Conservation (phyloP, 2,888 invertebrate species). For the Hypolimnas misippus region DNA sequence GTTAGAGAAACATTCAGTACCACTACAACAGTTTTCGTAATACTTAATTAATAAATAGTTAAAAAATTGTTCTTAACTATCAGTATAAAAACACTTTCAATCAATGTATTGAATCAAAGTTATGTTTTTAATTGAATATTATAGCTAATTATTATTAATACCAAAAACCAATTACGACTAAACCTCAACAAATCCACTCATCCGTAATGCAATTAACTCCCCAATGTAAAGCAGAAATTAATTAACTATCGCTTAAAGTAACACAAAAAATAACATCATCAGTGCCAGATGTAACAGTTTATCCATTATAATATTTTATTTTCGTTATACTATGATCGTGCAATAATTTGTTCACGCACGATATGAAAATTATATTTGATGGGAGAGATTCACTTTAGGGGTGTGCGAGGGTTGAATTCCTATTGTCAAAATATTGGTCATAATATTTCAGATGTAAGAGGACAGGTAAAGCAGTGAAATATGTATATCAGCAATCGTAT, state of each 20-base stretch:
- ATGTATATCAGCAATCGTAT: too few species aligned
- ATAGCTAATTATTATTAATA: constrained; percentile 40
- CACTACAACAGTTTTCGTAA: neutral
- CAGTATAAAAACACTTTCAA: neutral
- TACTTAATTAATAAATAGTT: neutral
- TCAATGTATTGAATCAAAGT: constrained; percentile 8
- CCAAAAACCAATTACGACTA: constrained; percentile 54
- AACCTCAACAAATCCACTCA: constrained; percentile 65
- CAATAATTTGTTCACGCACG: constrained; percentile 80
- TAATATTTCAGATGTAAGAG: constrained; percentile 65
- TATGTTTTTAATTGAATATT: constrained; percentile 30
- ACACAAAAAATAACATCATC: constrained; percentile 65
- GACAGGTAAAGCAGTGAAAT: constrained; percentile 59
- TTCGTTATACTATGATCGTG: constrained; percentile 74
- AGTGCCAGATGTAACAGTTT: constrained; percentile 67
- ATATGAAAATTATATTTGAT: constrained; percentile 79
- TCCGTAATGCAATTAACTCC: constrained; percentile 68
- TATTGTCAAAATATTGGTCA: constrained; percentile 71
- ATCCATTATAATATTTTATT: constrained; percentile 75
- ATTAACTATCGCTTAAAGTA: constrained; percentile 69
- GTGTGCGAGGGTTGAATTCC: constrained; percentile 62
- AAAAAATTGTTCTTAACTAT: too few species aligned
- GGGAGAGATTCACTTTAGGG: constrained; percentile 62
- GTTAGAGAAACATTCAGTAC: too few species aligned
- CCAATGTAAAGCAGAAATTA: constrained; percentile 63